Evolutionary conservation across 2,113 vertebrate genomes (phyloP).

Genomic region (Bufo gargarizans): DNA sequence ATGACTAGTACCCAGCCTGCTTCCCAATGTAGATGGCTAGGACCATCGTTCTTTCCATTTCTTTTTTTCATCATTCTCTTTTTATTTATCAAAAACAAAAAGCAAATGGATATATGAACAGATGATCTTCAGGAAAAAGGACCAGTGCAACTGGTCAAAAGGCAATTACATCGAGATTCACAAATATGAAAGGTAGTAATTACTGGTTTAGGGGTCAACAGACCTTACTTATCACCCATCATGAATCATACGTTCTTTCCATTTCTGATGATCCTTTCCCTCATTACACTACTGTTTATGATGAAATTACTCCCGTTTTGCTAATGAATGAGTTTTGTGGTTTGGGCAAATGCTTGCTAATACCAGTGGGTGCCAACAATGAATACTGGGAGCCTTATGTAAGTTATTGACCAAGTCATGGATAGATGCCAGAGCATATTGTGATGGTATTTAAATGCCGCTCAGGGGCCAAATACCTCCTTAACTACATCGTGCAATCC

Average conservation of each 20-base stretch:
- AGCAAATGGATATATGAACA: too few relatives aligned
- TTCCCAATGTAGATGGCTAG: not conserved
- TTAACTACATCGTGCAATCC: slow-evolving; percentile 9
- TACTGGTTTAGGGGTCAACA: too few relatives aligned
- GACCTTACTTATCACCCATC: too few relatives aligned
- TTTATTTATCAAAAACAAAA: too few relatives aligned
- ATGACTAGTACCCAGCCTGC: not conserved
- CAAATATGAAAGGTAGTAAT: too few relatives aligned
- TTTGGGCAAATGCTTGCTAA: slow-evolving; percentile 40
- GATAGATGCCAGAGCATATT: slow-evolving; percentile 32
- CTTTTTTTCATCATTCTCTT: too few relatives aligned
- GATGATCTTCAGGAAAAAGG: too few relatives aligned
- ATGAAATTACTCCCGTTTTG: not conserved
- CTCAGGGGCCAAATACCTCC: slow-evolving; percentile 19
- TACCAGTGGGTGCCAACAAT: slow-evolving; percentile 41
- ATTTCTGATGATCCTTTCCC: slow-evolving; percentile 22
- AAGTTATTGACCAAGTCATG: slow-evolving; percentile 41
- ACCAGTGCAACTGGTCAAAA: too few relatives aligned
- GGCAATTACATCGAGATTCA: too few relatives aligned
- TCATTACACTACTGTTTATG: slow-evolving; percentile 9
- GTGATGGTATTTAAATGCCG: slow-evolving; percentile 42
- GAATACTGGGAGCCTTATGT: slow-evolving; percentile 34
- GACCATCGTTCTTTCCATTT: not conserved
- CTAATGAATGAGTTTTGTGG: slow-evolving; percentile 35
- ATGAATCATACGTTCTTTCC: too few relatives aligned